These are phyloP conservation scores for Catalaphyllia jardinei DNA, from an alignment of 64 coral and sea anemone species.

Conservation along the genomic window DNA sequence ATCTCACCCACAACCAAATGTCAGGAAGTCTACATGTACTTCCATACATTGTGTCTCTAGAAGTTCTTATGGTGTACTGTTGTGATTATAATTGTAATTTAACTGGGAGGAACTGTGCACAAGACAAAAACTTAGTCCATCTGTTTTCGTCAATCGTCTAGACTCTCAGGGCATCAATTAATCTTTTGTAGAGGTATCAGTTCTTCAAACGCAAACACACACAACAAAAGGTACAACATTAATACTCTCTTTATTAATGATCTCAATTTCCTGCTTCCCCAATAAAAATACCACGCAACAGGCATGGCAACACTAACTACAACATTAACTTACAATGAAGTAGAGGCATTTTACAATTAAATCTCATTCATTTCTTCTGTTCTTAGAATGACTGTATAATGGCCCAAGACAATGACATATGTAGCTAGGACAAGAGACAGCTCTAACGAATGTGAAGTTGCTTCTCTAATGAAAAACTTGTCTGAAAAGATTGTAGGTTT, in stretches of 20 bases:
- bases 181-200: neutral
- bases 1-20: too few species aligned
- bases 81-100: too few species aligned
- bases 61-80: too few species aligned
- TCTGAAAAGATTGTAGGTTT: neutral
- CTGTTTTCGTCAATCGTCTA: too few species aligned
- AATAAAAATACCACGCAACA: constrained; percentile 18
- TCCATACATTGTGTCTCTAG: too few species aligned
- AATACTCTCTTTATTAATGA: constrained; percentile 27
- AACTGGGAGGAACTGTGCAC: too few species aligned
- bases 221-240: constrained; percentile 10
- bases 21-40: too few species aligned
- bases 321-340: neutral
- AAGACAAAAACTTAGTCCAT: too few species aligned
- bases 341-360: neutral
- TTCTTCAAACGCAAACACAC: neutral
- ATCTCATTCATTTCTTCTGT: neutral
- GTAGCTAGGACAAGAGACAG: neutral
- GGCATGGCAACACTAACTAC: constrained; percentile 10
- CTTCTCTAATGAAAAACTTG: neutral
- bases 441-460: neutral
- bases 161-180: too few species aligned
- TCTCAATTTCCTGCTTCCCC: constrained; percentile 13
- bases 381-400: neutral
- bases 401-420: too few species aligned